phyloP scores from a whole-genome alignment of 2,888 invertebrate genomes.

The Drosophila birchii region DNA sequence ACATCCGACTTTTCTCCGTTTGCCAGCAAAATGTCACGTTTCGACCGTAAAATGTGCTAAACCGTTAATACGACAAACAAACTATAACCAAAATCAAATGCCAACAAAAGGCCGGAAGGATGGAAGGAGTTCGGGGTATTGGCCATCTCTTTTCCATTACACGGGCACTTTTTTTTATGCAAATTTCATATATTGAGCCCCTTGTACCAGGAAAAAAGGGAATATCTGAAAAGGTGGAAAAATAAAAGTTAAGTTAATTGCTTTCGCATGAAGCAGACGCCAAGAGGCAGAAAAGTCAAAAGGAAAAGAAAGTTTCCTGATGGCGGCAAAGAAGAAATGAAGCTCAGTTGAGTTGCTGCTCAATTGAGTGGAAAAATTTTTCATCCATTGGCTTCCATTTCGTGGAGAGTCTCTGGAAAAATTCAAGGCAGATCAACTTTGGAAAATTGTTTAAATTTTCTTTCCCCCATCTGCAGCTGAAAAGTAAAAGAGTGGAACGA shows the following conservation, averaged over 20 bases:
- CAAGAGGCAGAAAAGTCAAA: slow-evolving; percentile 49
- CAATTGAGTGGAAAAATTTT: slow-evolving; percentile 70
- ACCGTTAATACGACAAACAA: slow-evolving; percentile 61
- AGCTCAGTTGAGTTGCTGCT: slow-evolving; percentile 60
- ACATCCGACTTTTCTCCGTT: slow-evolving; percentile 14
- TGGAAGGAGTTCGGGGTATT: slow-evolving; percentile 17
- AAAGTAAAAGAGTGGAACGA: neutral
- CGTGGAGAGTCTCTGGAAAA: slow-evolving; percentile 5
- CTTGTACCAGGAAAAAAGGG: slow-evolving; percentile 2
- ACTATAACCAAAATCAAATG: slow-evolving; percentile 26
- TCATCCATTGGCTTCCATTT: slow-evolving; percentile 62
- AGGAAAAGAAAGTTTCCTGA: slow-evolving; percentile 13
- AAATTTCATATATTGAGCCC: slow-evolving; percentile 52
- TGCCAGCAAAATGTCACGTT: slow-evolving; percentile 69
- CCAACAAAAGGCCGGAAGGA: slow-evolving; percentile 10
- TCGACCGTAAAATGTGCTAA: slow-evolving; percentile 66
- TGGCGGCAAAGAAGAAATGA: slow-evolving; percentile 14
- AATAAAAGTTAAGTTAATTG: slow-evolving; percentile 68
- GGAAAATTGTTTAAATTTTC: slow-evolving; percentile 12
- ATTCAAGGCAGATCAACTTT: slow-evolving; percentile 16
- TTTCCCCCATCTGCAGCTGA: slow-evolving; percentile 2
- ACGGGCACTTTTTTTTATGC: slow-evolving; percentile 39
- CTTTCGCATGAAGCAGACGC: slow-evolving; percentile 61
- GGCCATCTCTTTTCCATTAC: slow-evolving; percentile 26
- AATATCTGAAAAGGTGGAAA: slow-evolving; percentile 38